Conservation (phyloP, 2,113 vertebrate species). For the Brienomyrus brachyistius region DNA sequence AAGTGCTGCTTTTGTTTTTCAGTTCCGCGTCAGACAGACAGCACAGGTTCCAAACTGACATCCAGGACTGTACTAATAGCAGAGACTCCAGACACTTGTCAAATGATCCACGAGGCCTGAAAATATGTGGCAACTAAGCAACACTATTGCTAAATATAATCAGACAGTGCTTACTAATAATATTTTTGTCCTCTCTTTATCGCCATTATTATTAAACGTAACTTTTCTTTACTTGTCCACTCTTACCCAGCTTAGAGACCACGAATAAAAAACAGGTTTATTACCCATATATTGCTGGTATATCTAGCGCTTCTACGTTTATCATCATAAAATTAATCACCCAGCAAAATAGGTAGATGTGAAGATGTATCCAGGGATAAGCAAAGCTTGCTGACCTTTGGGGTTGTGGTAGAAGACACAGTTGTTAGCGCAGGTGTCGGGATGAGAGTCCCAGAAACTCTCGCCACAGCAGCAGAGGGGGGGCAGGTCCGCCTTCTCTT, state of each 20-base stretch:
- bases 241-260: not conserved
- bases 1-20: not conserved
- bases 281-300: not conserved
- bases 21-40: not conserved
- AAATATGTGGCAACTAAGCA: not conserved
- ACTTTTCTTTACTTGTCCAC: not conserved
- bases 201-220: not conserved
- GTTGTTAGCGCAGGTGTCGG: slow-evolving; percentile 88
- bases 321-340: not conserved
- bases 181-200: not conserved
- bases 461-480: slow-evolving; percentile 78
- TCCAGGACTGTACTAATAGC: not conserved
- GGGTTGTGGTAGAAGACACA: slow-evolving; percentile 87
- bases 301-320: not conserved
- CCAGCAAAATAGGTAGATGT: not conserved
- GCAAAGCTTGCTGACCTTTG: slow-evolving; percentile 56
- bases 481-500: slow-evolving; percentile 64
- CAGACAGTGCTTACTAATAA: not conserved
- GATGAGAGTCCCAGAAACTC: slow-evolving; percentile 86
- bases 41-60: not conserved
- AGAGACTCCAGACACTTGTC: not conserved
- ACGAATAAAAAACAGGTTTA: not conserved
- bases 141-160: not conserved
- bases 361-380: not conserved
- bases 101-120: not conserved